Evolutionary conservation across 1,140 invertebrate species (phyloP).

Genomic region (Ooceraea biroi): DNA sequence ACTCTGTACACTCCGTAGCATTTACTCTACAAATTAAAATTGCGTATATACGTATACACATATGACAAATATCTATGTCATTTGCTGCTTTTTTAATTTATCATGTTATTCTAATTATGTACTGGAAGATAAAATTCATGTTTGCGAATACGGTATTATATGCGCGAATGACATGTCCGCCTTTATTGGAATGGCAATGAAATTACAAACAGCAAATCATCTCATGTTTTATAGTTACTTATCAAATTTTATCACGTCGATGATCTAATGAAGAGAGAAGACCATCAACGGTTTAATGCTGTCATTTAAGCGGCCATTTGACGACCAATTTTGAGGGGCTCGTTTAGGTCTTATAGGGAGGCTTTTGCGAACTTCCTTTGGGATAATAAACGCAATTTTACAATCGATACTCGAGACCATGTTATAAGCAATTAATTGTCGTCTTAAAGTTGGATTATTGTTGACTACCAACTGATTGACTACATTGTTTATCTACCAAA

Average conservation of each 20-base stretch:
- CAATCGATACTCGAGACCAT: not conserved
- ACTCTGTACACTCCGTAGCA: too few species aligned
- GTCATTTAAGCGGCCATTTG: slow-evolving; percentile 12
- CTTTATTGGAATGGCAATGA: not conserved
- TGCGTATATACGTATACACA: too few species aligned
- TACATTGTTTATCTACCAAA: too few species aligned
- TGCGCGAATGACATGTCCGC: not conserved
- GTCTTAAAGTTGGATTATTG: not conserved
- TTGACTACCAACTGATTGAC: too few species aligned
- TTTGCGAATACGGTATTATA: not conserved
- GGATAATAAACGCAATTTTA: not conserved
- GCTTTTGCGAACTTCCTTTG: not conserved
- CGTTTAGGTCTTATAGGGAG: not conserved
- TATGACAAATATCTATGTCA: not conserved
- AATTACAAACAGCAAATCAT: not conserved
- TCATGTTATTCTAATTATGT: not conserved
- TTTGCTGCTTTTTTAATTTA: slow-evolving; percentile 3
- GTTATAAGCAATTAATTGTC: slow-evolving; percentile 3
- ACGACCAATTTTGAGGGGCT: not conserved
- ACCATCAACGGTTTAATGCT: slow-evolving; percentile 6
- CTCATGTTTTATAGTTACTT: not conserved
- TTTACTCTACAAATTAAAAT: slow-evolving; percentile 5
- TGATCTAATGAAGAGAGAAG: not conserved
- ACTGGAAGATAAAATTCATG: not conserved
- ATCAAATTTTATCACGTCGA: not conserved